Evolutionary conservation across 2,113 vertebrate species (phyloP).

Genomic region (Mirza zaza): DNA sequence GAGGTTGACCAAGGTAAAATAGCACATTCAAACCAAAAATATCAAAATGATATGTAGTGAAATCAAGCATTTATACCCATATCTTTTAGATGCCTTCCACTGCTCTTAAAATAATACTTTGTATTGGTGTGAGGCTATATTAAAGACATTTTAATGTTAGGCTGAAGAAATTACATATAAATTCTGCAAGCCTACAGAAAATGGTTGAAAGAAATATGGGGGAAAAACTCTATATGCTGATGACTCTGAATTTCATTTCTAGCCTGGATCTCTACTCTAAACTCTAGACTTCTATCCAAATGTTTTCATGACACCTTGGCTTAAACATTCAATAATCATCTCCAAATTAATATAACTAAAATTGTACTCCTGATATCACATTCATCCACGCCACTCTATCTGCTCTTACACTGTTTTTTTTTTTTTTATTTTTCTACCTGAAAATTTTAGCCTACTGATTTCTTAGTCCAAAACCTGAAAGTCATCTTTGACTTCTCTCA

Average conservation of each 20-base stretch:
- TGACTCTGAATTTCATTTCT: neutral
- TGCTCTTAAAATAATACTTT: neutral
- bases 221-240: neutral
- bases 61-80: neutral
- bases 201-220: neutral
- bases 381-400: neutral
- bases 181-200: neutral
- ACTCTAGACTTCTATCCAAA: neutral
- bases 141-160: neutral
- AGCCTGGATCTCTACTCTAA: neutral
- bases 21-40: neutral
- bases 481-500: neutral
- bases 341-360: neutral
- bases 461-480: neutral
- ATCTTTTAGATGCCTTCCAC: neutral
- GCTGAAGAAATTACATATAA: neutral
- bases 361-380: neutral
- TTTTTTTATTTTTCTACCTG: neutral
- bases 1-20: neutral
- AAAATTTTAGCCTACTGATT: neutral
- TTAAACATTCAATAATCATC: neutral
- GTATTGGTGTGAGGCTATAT: neutral
- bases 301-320: neutral
- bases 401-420: neutral
- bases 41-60: neutral